Evolutionary conservation across 2,113 vertebrate genomes (phyloP).

Genomic region (Gnathonemus longibarbis): DNA sequence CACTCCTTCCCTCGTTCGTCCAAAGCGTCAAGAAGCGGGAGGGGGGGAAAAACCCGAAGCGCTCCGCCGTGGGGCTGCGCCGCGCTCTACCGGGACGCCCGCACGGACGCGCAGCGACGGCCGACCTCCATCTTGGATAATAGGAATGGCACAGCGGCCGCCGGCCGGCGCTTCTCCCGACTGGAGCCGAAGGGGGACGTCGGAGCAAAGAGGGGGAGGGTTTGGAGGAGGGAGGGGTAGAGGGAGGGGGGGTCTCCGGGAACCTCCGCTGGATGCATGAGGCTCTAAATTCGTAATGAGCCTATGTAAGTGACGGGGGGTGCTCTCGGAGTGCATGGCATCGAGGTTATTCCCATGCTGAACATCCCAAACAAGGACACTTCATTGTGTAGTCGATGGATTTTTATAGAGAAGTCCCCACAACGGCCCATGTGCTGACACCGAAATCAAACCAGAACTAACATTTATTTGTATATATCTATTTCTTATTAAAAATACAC

Average conservation of each 20-base stretch:
- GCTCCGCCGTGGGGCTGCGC: slow-evolving; percentile 46
- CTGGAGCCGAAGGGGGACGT: slow-evolving; percentile 57
- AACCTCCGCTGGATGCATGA: neutral
- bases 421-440: neutral
- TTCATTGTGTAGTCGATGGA: neutral
- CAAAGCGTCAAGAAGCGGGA: slow-evolving; percentile 26
- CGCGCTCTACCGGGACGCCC: slow-evolving; percentile 44
- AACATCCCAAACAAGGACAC: neutral
- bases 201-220: slow-evolving; percentile 34
- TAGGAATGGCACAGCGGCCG: slow-evolving; percentile 48
- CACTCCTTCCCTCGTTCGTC: slow-evolving; percentile 2
- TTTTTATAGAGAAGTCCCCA: neutral
- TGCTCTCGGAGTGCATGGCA: neutral
- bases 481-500: neutral
- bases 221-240: neutral
- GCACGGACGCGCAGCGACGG: slow-evolving; percentile 42
- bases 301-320: neutral
- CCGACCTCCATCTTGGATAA: slow-evolving; percentile 67
- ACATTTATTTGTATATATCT: neutral
- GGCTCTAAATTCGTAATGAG: neutral
- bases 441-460: neutral
- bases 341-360: neutral
- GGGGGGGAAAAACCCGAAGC: slow-evolving; percentile 28
- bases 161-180: slow-evolving; percentile 67
- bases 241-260: neutral